A percentile compares a stretch with the other conserved stretches of the same genome.
Conservation (phyloP, 1,140 invertebrate species). For the Trachelipus rathkii region DNA sequence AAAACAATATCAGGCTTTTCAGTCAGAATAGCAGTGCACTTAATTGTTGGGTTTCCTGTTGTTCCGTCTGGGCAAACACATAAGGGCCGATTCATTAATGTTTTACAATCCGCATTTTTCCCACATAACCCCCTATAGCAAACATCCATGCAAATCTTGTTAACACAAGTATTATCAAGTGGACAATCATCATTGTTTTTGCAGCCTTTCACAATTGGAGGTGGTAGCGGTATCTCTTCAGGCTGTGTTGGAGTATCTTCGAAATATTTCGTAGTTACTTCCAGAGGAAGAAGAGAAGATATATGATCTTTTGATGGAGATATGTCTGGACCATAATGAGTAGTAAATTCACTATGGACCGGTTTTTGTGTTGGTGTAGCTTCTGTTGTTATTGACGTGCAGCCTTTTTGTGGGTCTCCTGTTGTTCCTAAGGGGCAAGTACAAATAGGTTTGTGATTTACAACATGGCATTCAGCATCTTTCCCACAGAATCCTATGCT, state of each 20-base stretch:
- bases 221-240: neutral
- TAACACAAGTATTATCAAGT: conserved; percentile 48
- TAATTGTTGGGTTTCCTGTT: conserved; percentile 45
- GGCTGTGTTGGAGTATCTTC: conserved; percentile 16
- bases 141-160: conserved; percentile 44
- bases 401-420: conserved; percentile 70
- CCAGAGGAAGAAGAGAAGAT: neutral
- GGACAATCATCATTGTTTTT: conserved; percentile 47
- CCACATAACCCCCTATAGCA: conserved; percentile 24
- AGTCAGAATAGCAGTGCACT: conserved; percentile 21
- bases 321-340: neutral
- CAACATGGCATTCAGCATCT: conserved; percentile 70
- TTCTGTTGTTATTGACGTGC: conserved; percentile 57
- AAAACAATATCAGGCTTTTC: neutral
- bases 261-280: conserved; percentile 22
- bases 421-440: conserved; percentile 72
- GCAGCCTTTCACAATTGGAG: conserved; percentile 46
- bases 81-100: conserved; percentile 38
- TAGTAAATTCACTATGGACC: neutral
- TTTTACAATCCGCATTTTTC: conserved; percentile 46
- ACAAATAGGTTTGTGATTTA: conserved; percentile 69
- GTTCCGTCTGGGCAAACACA: conserved; percentile 49
- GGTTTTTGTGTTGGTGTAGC: conserved; percentile 7
- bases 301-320: neutral
- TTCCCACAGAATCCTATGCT: conserved; percentile 65